A percentile compares a stretch with the other conserved stretches of the same genome.
phyloP scores from a whole-genome alignment of 2,113 vertebrate species.

The Arothron firmamentum region DNA sequence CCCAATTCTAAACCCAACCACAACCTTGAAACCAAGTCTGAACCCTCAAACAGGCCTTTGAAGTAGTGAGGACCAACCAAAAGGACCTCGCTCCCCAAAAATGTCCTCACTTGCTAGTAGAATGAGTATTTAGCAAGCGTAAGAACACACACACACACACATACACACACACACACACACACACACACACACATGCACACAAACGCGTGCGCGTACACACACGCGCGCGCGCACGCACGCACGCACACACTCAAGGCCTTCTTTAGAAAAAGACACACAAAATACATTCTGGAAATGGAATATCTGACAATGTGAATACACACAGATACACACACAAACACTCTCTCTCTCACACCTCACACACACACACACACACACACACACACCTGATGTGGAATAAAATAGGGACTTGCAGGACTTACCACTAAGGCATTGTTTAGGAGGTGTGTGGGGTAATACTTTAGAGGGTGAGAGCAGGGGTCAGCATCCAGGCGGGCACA shows the following conservation, averaged over 20 bases:
- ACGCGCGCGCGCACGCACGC: too few species aligned
- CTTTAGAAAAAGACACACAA: constrained; percentile 6
- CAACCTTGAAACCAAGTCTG: too few species aligned
- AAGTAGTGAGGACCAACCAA: too few species aligned
- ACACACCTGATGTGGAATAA: constrained; percentile 55
- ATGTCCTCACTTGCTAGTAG: too few species aligned
- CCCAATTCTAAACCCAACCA: too few species aligned
- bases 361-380: constrained; percentile 5
- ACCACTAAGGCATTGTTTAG: constrained; percentile 79
- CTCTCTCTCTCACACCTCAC: too few species aligned
- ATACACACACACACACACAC: background rate
- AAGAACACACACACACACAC: too few species aligned
- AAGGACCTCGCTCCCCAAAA: too few species aligned
- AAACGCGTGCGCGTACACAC: too few species aligned
- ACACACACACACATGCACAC: too few species aligned
- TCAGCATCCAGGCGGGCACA: constrained; percentile 73
- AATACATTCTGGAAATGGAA: constrained; percentile 17
- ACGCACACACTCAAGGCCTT: background rate
- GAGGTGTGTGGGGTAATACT: constrained; percentile 77
- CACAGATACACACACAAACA: constrained; percentile 1
- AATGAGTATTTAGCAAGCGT: too few species aligned
- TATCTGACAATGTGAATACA: constrained; percentile 37
- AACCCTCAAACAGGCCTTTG: too few species aligned
- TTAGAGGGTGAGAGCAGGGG: constrained; percentile 72
- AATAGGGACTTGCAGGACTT: constrained; percentile 69